Evolutionary conservation across 2,797 vertebrate genomes (phyloP), one percentile per base, ranked within the genome.

Genomic region (Myiotriccus ornatus): DNA sequence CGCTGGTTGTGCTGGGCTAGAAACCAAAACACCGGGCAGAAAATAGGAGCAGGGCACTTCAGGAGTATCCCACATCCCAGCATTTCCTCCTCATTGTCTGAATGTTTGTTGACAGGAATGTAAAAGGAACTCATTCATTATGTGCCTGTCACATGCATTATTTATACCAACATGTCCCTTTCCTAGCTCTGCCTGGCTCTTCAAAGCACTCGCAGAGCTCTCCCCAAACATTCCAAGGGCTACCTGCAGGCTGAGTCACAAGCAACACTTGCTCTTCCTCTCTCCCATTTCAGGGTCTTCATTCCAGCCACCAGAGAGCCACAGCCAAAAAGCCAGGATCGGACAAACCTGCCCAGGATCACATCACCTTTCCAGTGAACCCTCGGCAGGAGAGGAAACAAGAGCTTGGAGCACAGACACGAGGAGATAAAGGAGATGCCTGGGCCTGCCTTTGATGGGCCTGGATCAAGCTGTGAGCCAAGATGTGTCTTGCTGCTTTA

Each of bases 121-220:
- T 49, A 65, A 59, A 35, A 35, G 75, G 44, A 92, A 57, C 65
- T 85, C 14, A 7, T 50, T 78, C 60, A 76, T 81, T 67, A n/a
- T 4, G 49, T 32, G 82, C 84, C 76, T 86, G 89, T 94, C 95
- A 89, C 44, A 44, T 91, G 77, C 53, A n/a, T 59, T 79, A 91
- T 70, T 96, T 79, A 85, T 62, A 30, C 37, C 28, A 81, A 49
- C 35, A 71, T 47, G 71, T 73, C 77, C 64, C 84, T 90, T 49
- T 65, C 30, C 57, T 53, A 41, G 56, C 49, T 84, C 24, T 62
- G 77, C 76, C 50, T 64, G 56, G 47, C 59, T 84, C 50, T 84
- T 62, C 52, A 44, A 35, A 79, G 64, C 0, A 3, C 50, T 24
- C 24, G 6, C 43, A 25, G 12, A 0, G 0, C n/a, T 57, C 46